A percentile compares a stretch with the other conserved stretches of the same genome.
These are phyloP conservation scores for Coranthus polyacanthus DNA, from an alignment of 2,797 vertebrate species.

Conservation along the genomic window DNA sequence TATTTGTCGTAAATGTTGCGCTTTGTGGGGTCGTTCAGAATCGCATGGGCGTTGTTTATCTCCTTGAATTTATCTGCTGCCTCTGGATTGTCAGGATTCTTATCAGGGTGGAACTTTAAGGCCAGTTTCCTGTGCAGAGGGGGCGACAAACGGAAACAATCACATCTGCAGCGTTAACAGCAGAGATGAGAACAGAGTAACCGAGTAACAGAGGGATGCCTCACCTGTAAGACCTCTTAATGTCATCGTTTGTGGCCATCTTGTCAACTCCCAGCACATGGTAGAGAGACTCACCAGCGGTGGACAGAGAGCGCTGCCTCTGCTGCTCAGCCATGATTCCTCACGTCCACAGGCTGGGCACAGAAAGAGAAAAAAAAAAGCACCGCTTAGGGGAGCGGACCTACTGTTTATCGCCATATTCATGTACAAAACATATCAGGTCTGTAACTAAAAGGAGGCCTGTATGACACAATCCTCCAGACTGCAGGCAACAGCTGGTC, in stretches of 20 bases:
- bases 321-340: conserved; percentile 94
- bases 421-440: neutral
- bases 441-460: conserved; percentile 15
- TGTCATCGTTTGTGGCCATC: conserved; percentile 94
- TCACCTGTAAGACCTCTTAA: conserved; percentile 98
- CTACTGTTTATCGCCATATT: neutral
- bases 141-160: neutral
- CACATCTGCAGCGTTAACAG: neutral
- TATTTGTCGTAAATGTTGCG: conserved; percentile 99
- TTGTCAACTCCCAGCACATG: conserved; percentile 94
- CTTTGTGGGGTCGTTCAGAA: conserved; percentile 95
- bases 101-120: conserved; percentile 98
- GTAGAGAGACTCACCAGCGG: conserved; percentile 96
- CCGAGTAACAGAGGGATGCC: conserved; percentile 2
- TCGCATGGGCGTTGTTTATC: conserved; percentile 98
- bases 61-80: conserved; percentile 98
- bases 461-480: conserved; percentile 19
- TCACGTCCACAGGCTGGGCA: conserved; percentile 75
- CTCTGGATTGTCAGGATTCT: conserved; percentile 98
- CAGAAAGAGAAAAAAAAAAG: conserved; percentile 40
- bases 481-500: conserved; percentile 52
- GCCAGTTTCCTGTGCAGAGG: conserved; percentile 91
- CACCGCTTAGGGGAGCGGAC: neutral
- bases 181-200: neutral
- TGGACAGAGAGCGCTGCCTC: conserved; percentile 97